Conservation (phyloP, 2,797 vertebrate species). For the Hydrolagus colliei region DNA sequence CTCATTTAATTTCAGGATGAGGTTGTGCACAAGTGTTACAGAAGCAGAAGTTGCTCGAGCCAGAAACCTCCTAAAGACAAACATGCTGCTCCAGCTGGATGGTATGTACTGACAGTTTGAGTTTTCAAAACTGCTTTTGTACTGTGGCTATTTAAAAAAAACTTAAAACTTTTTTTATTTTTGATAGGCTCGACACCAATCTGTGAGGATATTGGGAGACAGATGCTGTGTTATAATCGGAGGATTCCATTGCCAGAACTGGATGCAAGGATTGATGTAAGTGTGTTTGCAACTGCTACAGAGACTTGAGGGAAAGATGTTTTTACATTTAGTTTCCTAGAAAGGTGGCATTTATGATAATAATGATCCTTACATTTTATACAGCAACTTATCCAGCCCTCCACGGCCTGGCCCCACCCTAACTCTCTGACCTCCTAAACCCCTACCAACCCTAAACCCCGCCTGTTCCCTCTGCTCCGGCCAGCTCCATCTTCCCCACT, state of each 20-base stretch:
- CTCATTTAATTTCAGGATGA: slow-evolving; percentile 62
- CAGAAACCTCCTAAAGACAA: slow-evolving; percentile 92
- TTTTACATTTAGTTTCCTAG: too few relatives aligned
- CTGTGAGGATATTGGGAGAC: slow-evolving; percentile 93
- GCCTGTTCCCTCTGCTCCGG: too few relatives aligned
- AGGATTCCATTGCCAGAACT: slow-evolving; percentile 91
- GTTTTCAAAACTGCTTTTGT: not conserved
- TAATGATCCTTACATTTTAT: too few relatives aligned
- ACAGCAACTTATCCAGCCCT: too few relatives aligned
- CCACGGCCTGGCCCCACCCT: too few relatives aligned
- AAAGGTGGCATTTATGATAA: too few relatives aligned
- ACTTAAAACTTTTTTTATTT: not conserved
- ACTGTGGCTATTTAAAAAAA: not conserved
- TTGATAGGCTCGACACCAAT: slow-evolving; percentile 84
- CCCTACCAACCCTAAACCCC: too few relatives aligned
- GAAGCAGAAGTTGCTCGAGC: slow-evolving; percentile 82
- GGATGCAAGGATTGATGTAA: slow-evolving; percentile 88
- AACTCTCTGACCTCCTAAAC: too few relatives aligned
- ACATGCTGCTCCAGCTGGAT: slow-evolving; percentile 91
- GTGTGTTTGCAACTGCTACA: slow-evolving; percentile 37
- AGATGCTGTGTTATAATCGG: slow-evolving; percentile 92
- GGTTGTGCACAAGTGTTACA: slow-evolving; percentile 79
- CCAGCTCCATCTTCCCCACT: too few relatives aligned
- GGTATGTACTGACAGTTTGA: slow-evolving; percentile 57
- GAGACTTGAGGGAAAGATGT: too few relatives aligned